Evolutionary conservation across 2,888 invertebrate genomes (phyloP), one percentile per base, ranked within the genome.

Genomic region (Willowsia nigromaculata): DNA sequence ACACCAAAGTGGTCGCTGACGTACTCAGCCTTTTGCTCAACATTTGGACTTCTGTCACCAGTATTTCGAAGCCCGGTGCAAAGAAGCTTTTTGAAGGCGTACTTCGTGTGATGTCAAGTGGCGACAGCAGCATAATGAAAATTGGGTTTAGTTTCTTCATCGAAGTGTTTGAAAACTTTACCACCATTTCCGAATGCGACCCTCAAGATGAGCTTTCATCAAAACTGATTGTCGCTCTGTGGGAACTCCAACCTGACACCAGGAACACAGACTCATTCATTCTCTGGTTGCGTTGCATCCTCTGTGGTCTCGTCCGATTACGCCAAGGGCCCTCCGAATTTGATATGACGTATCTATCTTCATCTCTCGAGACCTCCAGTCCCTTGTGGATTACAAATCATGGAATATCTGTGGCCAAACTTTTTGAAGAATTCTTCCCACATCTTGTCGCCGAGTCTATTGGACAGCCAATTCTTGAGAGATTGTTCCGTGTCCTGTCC

Each of bases 31-130:
- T 92, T 4, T 84, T 92, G 25, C 87, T 90, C 18, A 87, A 88
- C 33, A 85, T 85, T 25, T 92, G 92, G 92, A 88, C 85, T 18
- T 78, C 82, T n/a, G 83, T 92, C 13, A 65, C 88, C 37, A 78
- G 47, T n/a, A 86, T 92, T n/a, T 87, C 91, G 11, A 43, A 89
- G 40, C 47, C 87, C 18, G 90, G 91, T 37, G 90, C 91, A 5
- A 92, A 92, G 50, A 92, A 92, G 59, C 62, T 92, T 0, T 92
- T 90, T 71, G 92, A 92, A 90, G 88, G 90, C n/a, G 90, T 91
- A 33, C 86, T 92, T 18, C 90, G 92, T 2, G 92, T 92, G 11
- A 90, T 92, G 90, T 92, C 92, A 3, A 92, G 92, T 59, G 92
- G 92, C 1, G 92, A 92, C 50, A 47, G 85, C 27, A 71, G 90